Percentiles rank a stretch among this genome's conserved stretches.
Conservation (phyloP, 2,888 invertebrate genomes). For the Lycophotia porphyrea region DNA sequence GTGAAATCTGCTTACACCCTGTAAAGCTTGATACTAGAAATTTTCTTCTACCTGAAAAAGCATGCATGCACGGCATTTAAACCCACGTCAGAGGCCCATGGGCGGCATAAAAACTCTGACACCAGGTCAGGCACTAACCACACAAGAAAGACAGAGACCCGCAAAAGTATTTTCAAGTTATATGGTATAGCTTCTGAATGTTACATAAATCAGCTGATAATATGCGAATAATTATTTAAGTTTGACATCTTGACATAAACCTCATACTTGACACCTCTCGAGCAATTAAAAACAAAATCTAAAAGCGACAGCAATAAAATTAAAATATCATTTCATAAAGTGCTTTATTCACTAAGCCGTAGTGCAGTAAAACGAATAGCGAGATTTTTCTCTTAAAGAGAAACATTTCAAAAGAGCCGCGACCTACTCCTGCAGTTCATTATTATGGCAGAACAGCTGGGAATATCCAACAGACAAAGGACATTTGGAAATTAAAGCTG, state of each 20-base stretch:
- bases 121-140: too few relatives aligned
- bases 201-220: not conserved
- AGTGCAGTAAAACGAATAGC: conserved; percentile 64
- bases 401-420: conserved; percentile 75
- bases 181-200: not conserved
- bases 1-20: too few relatives aligned
- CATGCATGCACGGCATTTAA: too few relatives aligned
- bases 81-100: too few relatives aligned
- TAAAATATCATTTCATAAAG: conserved; percentile 63
- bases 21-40: not conserved
- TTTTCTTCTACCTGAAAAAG: not conserved
- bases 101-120: too few relatives aligned
- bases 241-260: not conserved
- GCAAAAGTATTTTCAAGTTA: too few relatives aligned
- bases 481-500: conserved; percentile 77
- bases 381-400: conserved; percentile 69
- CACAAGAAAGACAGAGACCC: too few relatives aligned
- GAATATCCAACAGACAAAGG: conserved; percentile 72
- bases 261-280: not conserved
- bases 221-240: not conserved
- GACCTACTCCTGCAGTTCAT: conserved; percentile 75
- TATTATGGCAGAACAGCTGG: conserved; percentile 76
- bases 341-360: conserved; percentile 72
- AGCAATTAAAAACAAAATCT: conserved; percentile 35
- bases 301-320: conserved; percentile 33